Base-by-base conservation (phyloP, 2,888 invertebrate species). In the Calameuta filiformis region DNA sequence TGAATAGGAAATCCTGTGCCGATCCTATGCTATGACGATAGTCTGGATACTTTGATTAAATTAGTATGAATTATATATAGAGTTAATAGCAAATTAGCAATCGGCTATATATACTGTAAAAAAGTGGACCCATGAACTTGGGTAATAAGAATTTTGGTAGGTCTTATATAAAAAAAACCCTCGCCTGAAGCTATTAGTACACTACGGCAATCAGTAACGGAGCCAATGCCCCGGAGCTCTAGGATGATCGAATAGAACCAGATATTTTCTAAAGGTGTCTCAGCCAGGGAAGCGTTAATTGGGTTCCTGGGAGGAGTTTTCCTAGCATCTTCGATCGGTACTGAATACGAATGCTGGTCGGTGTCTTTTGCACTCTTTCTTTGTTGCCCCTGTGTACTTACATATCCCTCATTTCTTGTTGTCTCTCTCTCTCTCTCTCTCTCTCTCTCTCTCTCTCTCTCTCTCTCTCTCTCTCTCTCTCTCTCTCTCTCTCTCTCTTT, bases 351-450 rank as follows among this genome's bases (percentile, higher is more conserved):
- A 56, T 56, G 23, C 15, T 23, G 40, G 9, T 56, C 40, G 40
- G 40, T 23, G 40, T 56, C 40, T 56, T 23, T 56, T 56, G 40
- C 40, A 73, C 73, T 33, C 68, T 68, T 40, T 73, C 74, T 73
- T 77, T 77, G 1, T 75, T 12, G 31, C 30, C 1, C 12, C n/a
- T 56, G 40, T 11, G 40, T 56, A 56, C 40, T 4, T 56, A 9
- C 23, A 23, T 23, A 23, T 15, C 40, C 23, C 6, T 56, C 23
- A 23, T 35, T 69, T 73, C 56, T 31, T 75, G 30, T 40, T 69
- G n/a, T 23, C 35, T 68, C 30, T 77, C 73, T 69, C 23, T 33
- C 31, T 1, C 31, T 56, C n/a, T 77, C 77, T 40, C 68, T 77
- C 15, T 74, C 69, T 30, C 68, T n/a, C 31, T 31, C 31, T 0